phyloP scores from a whole-genome alignment of 2,888 invertebrate genomes.

The Chrysina gloriosa region DNA sequence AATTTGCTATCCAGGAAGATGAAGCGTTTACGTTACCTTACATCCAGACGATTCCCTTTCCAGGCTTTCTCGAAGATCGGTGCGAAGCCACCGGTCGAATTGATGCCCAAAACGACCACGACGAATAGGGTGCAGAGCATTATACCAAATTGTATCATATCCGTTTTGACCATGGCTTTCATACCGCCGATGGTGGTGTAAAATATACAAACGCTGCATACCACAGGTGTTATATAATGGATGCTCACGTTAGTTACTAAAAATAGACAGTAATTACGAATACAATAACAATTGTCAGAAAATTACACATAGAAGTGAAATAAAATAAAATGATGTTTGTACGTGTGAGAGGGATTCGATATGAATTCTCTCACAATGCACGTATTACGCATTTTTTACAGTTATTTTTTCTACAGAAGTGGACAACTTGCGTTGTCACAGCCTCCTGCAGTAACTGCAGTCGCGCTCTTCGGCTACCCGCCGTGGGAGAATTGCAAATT shows the following conservation, averaged over 20 bases:
- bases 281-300: too few relatives aligned
- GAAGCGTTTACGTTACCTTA: conserved; percentile 65
- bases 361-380: too few relatives aligned
- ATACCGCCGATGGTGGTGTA: conserved; percentile 78
- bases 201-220: conserved; percentile 78
- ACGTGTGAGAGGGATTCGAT: too few relatives aligned
- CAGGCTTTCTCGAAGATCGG: conserved; percentile 69
- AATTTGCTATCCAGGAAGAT: too few relatives aligned
- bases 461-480: too few relatives aligned
- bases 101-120: conserved; percentile 69
- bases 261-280: conserved; percentile 44
- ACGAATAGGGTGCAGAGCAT: conserved; percentile 67
- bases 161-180: conserved; percentile 75
- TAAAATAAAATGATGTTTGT: too few relatives aligned
- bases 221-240: conserved; percentile 73
- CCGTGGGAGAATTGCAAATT: too few relatives aligned
- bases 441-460: too few relatives aligned
- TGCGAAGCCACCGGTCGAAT: conserved; percentile 67
- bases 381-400: too few relatives aligned
- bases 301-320: too few relatives aligned
- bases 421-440: too few relatives aligned
- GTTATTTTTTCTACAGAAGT: too few relatives aligned
- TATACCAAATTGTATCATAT: conserved; percentile 70
- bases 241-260: conserved; percentile 76
- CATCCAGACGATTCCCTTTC: conserved; percentile 69